phyloP scores from a whole-genome alignment of 30 jellyfish, hydroid and myxozoan species.

The Hydractinia echinata region DNA sequence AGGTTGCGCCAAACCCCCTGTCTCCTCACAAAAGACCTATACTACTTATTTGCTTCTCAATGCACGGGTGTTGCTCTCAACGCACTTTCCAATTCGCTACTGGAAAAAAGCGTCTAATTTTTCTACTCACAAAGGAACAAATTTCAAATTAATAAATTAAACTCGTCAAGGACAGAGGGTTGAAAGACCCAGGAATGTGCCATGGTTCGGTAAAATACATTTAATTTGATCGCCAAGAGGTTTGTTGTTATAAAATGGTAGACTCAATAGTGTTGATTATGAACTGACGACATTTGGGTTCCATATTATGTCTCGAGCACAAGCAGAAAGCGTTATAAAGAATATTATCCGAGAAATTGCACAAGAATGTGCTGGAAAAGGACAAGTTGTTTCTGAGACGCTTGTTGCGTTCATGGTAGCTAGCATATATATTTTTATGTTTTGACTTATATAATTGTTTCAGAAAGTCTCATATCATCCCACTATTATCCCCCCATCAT shows the following conservation, averaged over 20 bases:
- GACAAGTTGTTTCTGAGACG: conserved; percentile 86
- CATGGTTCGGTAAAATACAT: neutral
- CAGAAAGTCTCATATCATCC: neutral
- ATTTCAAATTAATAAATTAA: too few species aligned
- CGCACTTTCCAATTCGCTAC: too few species aligned
- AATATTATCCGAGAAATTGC: conserved; percentile 85
- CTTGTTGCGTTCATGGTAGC: conserved; percentile 88
- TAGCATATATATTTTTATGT: neutral
- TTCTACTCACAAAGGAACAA: too few species aligned
- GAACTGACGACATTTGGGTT: neutral
- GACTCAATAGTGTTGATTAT: neutral
- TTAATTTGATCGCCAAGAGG: conserved; percentile 1
- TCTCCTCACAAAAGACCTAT: too few species aligned
- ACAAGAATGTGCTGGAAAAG: conserved; percentile 76
- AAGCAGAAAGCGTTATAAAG: conserved; percentile 86
- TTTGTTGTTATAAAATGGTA: conserved; percentile 7
- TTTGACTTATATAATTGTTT: neutral
- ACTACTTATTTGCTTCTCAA: too few species aligned
- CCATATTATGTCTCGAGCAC: conserved; percentile 78
- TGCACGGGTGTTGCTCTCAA: too few species aligned
- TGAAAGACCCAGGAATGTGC: neutral
- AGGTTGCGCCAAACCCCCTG: too few species aligned
- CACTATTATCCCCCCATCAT: neutral
- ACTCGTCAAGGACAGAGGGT: too few species aligned
- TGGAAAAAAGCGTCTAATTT: too few species aligned